These are phyloP conservation scores for Yasuhikotakia modesta DNA, from an alignment of 2,797 vertebrate species.

Conservation along the genomic window DNA sequence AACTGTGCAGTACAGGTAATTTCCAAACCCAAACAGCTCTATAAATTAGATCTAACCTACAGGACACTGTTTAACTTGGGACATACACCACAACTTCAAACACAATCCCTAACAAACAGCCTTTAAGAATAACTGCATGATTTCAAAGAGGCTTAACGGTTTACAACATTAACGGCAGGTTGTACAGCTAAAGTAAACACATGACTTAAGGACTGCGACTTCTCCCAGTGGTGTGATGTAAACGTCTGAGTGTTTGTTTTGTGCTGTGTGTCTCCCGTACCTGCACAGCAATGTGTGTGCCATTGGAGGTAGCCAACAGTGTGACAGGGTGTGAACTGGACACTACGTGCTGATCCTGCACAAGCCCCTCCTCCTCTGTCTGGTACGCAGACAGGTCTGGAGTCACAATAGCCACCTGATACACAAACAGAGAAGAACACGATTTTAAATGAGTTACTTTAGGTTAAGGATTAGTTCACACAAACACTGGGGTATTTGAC, in stretches of 20 bases:
- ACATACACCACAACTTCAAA: constrained; percentile 6
- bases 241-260: neutral
- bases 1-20: neutral
- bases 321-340: constrained; percentile 89
- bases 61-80: constrained; percentile 14
- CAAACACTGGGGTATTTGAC: too few relatives aligned
- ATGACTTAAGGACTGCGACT: neutral
- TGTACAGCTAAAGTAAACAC: constrained; percentile 15
- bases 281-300: constrained; percentile 98
- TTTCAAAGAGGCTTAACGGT: constrained; percentile 1
- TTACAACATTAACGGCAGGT: neutral
- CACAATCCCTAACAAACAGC: constrained; percentile 1
- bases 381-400: constrained; percentile 95
- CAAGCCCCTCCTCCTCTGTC: constrained; percentile 85
- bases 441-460: too few relatives aligned
- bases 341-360: constrained; percentile 86
- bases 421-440: constrained; percentile 56
- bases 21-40: neutral
- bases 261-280: constrained; percentile 67
- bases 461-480: neutral
- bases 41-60: constrained; percentile 8
- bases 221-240: constrained; percentile 5
- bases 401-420: constrained; percentile 96
- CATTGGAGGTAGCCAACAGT: constrained; percentile 96
- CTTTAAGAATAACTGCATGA: neutral